Evolutionary conservation across 1,140 invertebrate species (phyloP).

Genomic region (Hirudo medicinalis): DNA sequence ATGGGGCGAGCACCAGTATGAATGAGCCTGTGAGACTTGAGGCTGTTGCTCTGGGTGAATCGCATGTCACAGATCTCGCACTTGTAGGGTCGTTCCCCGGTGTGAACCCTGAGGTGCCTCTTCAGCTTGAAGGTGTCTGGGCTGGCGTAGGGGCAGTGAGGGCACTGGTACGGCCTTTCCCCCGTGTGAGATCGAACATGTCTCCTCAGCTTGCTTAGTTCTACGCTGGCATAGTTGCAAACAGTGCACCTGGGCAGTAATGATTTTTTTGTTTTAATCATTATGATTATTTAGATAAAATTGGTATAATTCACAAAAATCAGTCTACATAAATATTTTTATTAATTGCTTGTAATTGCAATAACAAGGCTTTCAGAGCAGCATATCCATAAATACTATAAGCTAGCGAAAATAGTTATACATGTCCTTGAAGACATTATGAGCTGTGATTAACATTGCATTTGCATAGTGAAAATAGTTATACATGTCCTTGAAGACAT

Average conservation of each 20-base stretch:
- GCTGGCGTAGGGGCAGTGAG: slow-evolving; percentile 90
- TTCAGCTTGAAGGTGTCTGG: slow-evolving; percentile 92
- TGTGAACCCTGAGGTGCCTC: slow-evolving; percentile 82
- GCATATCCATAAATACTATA: no score
- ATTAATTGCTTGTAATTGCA: no score
- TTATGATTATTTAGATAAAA: no score
- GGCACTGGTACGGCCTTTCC: slow-evolving; percentile 50
- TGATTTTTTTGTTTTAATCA: no score
- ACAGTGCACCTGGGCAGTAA: slow-evolving; percentile 53
- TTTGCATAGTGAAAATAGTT: no score
- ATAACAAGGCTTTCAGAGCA: no score
- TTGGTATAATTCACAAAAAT: no score
- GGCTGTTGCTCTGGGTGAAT: slow-evolving; percentile 89
- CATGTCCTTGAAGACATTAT: no score
- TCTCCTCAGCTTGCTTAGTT: slow-evolving; percentile 76
- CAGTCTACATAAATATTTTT: no score
- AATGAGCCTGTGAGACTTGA: slow-evolving; percentile 66
- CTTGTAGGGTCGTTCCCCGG: slow-evolving; percentile 81
- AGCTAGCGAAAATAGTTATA: no score
- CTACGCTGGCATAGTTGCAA: slow-evolving; percentile 87
- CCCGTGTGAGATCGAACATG: slow-evolving; percentile 81
- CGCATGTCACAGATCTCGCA: slow-evolving; percentile 66
- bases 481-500: no score
- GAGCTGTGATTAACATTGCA: no score
- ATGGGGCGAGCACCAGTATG: slow-evolving; percentile 89